Evolutionary conservation across 2,888 invertebrate genomes (phyloP).

Genomic region (Dastarcus helophoroides): DNA sequence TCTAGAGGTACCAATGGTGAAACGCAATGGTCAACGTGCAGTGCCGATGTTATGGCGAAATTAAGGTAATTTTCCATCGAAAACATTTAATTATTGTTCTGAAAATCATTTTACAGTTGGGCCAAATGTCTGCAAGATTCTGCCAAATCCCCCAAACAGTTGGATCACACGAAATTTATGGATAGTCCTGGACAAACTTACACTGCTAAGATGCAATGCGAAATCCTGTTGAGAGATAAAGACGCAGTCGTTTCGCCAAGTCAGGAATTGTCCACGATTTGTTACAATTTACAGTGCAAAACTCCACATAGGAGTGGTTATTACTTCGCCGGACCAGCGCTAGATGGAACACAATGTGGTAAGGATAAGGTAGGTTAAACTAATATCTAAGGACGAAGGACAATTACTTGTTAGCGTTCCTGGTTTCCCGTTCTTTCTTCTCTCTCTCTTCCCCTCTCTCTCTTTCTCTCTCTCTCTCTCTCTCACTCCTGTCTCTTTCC

Average conservation of each 20-base stretch:
- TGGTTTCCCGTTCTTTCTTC: not conserved
- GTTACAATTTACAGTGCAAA: slow-evolving; percentile 58
- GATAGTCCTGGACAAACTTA: slow-evolving; percentile 59
- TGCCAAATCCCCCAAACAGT: slow-evolving; percentile 38
- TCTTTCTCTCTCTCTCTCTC: too few relatives aligned
- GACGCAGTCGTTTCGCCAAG: slow-evolving; percentile 47
- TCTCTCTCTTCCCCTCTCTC: too few relatives aligned
- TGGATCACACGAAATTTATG: slow-evolving; percentile 51
- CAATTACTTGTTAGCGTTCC: slow-evolving; percentile 1
- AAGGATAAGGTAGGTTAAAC: slow-evolving; percentile 41
- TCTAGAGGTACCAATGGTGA: slow-evolving; percentile 68
- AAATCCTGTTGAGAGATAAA: slow-evolving; percentile 54
- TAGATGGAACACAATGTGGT: slow-evolving; percentile 69
- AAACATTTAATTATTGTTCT: slow-evolving; percentile 1
- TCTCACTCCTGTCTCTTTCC: too few relatives aligned
- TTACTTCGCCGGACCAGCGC: slow-evolving; percentile 70
- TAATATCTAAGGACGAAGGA: not conserved
- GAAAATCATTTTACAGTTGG: slow-evolving; percentile 36
- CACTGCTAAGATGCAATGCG: slow-evolving; percentile 65
- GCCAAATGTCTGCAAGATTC: slow-evolving; percentile 55
- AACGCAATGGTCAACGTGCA: slow-evolving; percentile 67
- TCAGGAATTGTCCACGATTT: slow-evolving; percentile 39
- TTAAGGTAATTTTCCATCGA: slow-evolving; percentile 38
- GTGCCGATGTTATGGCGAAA: slow-evolving; percentile 51
- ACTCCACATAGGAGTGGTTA: slow-evolving; percentile 61